These are phyloP conservation scores for Threskiornis aethiopicus DNA, from an alignment of 2,797 vertebrate genomes.

Conservation along the genomic window DNA sequence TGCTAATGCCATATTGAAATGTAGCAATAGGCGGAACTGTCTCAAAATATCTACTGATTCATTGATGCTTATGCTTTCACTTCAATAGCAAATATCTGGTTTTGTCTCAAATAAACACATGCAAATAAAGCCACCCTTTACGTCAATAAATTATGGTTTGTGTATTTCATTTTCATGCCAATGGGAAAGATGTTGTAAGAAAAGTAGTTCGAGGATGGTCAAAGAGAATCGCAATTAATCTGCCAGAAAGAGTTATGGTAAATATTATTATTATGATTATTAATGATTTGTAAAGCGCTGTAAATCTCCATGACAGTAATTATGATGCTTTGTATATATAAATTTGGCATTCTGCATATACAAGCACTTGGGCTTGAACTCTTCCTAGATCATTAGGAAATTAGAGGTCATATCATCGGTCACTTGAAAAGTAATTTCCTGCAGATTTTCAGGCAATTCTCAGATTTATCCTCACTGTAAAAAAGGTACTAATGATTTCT, in stretches of 20 bases:
- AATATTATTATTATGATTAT: conserved; percentile 70
- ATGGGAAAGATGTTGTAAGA: conserved; percentile 47
- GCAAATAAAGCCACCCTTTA: conserved; percentile 40
- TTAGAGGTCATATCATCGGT: conserved; percentile 42
- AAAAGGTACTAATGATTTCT: not conserved
- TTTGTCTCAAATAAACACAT: conserved; percentile 35
- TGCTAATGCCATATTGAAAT: not conserved
- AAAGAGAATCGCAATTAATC: conserved; percentile 56
- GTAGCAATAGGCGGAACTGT: not conserved
- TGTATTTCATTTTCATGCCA: conserved; percentile 43
- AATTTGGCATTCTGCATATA: conserved; percentile 62
- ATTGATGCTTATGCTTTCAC: not conserved
- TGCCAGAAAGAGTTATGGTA: conserved; percentile 66
- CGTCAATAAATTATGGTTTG: conserved; percentile 19
- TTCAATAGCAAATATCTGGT: conserved; percentile 7
- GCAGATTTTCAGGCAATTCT: conserved; percentile 34
- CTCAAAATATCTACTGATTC: not conserved
- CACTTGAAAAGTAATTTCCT: conserved; percentile 63
- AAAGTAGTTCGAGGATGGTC: conserved; percentile 18
- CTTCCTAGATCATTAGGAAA: conserved; percentile 65
- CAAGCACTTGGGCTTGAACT: conserved; percentile 68
- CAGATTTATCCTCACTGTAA: conserved; percentile 1
- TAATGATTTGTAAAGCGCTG: conserved; percentile 63
- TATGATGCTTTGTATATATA: conserved; percentile 68
- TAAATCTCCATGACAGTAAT: conserved; percentile 68